phyloP scores from a whole-genome alignment of 2,888 invertebrate genomes.

The Lymantria dispar region DNA sequence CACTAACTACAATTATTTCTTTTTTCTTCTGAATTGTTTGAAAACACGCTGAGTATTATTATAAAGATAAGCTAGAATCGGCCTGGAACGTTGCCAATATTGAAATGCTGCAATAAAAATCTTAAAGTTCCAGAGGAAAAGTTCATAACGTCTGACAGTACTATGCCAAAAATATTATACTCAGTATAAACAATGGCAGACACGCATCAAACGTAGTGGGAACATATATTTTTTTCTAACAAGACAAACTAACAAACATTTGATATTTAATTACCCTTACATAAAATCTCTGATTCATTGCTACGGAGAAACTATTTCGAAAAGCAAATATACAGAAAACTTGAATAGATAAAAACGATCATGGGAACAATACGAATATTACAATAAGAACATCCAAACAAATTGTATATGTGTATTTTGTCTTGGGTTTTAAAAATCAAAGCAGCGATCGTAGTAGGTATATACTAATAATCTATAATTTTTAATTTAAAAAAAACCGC shows the following conservation, averaged over 20 bases:
- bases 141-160: constrained; percentile 46
- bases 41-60: constrained; percentile 57
- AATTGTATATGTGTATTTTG: too few species aligned
- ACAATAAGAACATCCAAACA: too few species aligned
- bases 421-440: too few species aligned
- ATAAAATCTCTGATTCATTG: constrained; percentile 30
- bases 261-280: constrained; percentile 17
- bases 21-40: constrained; percentile 18
- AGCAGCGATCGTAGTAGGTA: too few species aligned
- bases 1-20: too few species aligned
- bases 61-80: constrained; percentile 52
- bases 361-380: too few species aligned
- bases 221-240: constrained; percentile 27
- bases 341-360: background rate
- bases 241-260: constrained; percentile 17
- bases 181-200: constrained; percentile 54
- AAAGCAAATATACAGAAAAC: constrained; percentile 18
- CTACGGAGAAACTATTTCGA: constrained; percentile 16
- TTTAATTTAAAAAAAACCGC: too few species aligned
- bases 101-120: constrained; percentile 72
- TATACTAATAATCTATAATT: too few species aligned
- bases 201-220: constrained; percentile 32
- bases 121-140: constrained; percentile 61
- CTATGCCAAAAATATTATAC: constrained; percentile 62
- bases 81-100: constrained; percentile 65